Base-by-base conservation (phyloP, 1,140 invertebrate genomes). In the Prorops nasuta region DNA sequence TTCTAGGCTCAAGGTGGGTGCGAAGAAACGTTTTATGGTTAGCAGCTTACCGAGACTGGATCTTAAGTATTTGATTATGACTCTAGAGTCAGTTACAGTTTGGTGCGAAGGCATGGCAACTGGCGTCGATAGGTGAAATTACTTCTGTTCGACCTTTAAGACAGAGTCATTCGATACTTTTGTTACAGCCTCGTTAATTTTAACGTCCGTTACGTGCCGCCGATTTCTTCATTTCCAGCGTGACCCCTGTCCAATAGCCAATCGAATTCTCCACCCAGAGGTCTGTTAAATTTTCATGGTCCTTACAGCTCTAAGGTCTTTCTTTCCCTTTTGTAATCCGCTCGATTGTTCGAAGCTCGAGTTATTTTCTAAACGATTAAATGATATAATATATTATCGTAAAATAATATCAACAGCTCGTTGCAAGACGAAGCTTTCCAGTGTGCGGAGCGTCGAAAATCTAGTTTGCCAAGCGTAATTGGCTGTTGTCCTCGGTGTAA, bases 171-270 rank as follows among this genome's bases (percentile, higher is more conserved):
- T 58, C 65, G 63, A 68, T 74, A 74, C 71, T 74, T n/a, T 74
- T 70, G 71, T 76, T 70, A 76, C 67, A 54, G 41, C 57, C 63
- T 61, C 67, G 74, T 77, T 77, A 76, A 76, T 77, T 76, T 76
- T 77, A 76, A 76, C 67, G 67, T 45, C 35, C 42, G 38, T 54
- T 72, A 76, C 73, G 75, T 74, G 72, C 54, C 58, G 56, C 56
- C 60, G 71, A 67, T 77, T 74, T 71, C 63, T 66, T 63, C 54
- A 64, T n/a, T n/a, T n/a, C n/a, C n/a, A n/a, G n/a, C n/a, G n/a
- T n/a, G n/a, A n/a, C n/a, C n/a, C n/a, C n/a, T n/a, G n/a, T n/a
- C n/a, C n/a, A n/a, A n/a, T n/a, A n/a, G n/a, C n/a, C n/a, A n/a
- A n/a, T n/a, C n/a, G n/a, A n/a, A n/a, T n/a, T n/a, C n/a, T n/a